Percentiles rank a stretch among this genome's conserved stretches.
Evolutionary conservation across 2,888 invertebrate species (phyloP).

Genomic region (Blastobasis lacticolella): DNA sequence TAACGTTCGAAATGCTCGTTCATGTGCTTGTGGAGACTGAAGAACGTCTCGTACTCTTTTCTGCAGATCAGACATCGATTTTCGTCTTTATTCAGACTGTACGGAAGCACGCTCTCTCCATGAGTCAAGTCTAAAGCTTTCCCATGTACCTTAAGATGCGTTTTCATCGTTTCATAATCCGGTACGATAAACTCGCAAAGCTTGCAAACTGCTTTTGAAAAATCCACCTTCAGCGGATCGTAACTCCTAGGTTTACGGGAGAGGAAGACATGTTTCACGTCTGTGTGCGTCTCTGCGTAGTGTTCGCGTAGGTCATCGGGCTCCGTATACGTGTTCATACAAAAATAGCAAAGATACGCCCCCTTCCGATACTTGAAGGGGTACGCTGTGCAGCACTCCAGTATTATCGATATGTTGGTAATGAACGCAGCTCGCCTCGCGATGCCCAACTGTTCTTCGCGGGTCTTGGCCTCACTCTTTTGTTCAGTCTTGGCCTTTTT

Average conservation of each 20-base stretch:
- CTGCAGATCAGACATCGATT: conserved; percentile 60
- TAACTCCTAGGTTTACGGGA: conserved; percentile 48
- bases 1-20: conserved; percentile 62
- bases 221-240: conserved; percentile 62
- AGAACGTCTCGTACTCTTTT: conserved; percentile 58
- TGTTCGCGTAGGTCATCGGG: conserved; percentile 58
- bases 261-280: conserved; percentile 28
- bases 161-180: conserved; percentile 45
- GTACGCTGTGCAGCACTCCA: conserved; percentile 55
- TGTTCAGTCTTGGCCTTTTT: conserved; percentile 41
- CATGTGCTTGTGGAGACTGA: conserved; percentile 63
- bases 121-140: conserved; percentile 45
- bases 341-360: conserved; percentile 57
- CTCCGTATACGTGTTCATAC: conserved; percentile 53
- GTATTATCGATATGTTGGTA: conserved; percentile 49
- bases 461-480: conserved; percentile 12
- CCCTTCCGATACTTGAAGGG: conserved; percentile 65
- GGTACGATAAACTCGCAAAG: conserved; percentile 38
- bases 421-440: conserved; percentile 51
- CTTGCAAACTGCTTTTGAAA: conserved; percentile 44
- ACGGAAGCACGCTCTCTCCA: conserved; percentile 58
- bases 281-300: conserved; percentile 38
- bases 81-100: conserved; percentile 53
- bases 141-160: conserved; percentile 46
- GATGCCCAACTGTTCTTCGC: conserved; percentile 22